Conservation (phyloP, 64 coral and sea anemone species). For the Dendrophyllia cribrosa region DNA sequence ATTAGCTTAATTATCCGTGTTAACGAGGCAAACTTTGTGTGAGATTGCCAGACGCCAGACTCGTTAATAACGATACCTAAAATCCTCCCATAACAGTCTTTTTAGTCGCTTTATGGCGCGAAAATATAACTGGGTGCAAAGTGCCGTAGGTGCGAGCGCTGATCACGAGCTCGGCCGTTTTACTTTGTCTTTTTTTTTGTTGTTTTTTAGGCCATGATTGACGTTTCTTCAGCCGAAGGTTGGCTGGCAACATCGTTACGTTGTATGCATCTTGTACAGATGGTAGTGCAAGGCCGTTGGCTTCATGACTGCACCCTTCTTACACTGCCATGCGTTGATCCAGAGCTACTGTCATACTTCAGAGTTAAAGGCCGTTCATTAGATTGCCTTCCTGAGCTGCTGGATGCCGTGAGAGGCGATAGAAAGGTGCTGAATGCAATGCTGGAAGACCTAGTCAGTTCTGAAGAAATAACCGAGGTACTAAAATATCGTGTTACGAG, state of each 20-base stretch:
- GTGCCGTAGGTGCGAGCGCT: too few relatives aligned
- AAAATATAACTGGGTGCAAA: too few relatives aligned
- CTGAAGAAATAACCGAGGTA: slow-evolving; percentile 82
- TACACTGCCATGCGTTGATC: slow-evolving; percentile 81
- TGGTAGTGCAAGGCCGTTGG: slow-evolving; percentile 96
- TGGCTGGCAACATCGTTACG: slow-evolving; percentile 88
- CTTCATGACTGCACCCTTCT: slow-evolving; percentile 92
- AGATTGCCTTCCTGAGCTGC: slow-evolving; percentile 86
- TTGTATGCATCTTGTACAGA: slow-evolving; percentile 92
- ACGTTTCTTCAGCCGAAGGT: slow-evolving; percentile 90
- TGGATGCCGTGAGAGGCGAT: slow-evolving; percentile 73
- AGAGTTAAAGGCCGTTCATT: slow-evolving; percentile 27
- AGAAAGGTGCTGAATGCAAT: slow-evolving; percentile 68
- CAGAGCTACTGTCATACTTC: slow-evolving; percentile 74
- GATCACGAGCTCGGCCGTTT: too few relatives aligned
- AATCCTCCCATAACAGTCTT: too few relatives aligned
- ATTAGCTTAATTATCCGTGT: too few relatives aligned
- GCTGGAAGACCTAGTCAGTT: slow-evolving; percentile 60
- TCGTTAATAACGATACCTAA: too few relatives aligned
- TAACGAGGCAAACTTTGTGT: too few relatives aligned
- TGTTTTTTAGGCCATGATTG: slow-evolving; percentile 99
- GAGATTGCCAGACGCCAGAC: too few relatives aligned
- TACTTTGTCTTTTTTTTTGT: too few relatives aligned
- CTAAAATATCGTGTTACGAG: neutral
- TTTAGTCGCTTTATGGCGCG: too few relatives aligned